Evolutionary conservation across 2,797 vertebrate genomes (phyloP).

Genomic region (Austrolebias charrua): DNA sequence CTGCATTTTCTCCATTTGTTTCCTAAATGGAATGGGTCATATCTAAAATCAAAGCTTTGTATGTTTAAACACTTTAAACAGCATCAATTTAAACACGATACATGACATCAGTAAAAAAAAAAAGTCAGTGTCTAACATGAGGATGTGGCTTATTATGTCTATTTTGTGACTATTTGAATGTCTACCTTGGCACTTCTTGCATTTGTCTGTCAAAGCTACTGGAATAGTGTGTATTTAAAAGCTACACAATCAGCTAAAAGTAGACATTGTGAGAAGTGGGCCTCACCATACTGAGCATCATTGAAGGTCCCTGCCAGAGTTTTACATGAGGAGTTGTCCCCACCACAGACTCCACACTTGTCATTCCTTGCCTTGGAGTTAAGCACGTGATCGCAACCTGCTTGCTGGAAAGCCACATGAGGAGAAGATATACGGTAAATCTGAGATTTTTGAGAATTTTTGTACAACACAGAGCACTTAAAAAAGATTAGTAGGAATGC

Average conservation of each 20-base stretch:
- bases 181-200: slow-evolving; percentile 21
- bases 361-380: slow-evolving; percentile 95
- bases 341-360: slow-evolving; percentile 95
- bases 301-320: slow-evolving; percentile 91
- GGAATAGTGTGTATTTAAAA: slow-evolving; percentile 17
- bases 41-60: slow-evolving; percentile 24
- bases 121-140: slow-evolving; percentile 43
- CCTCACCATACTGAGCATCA: slow-evolving; percentile 90
- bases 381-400: slow-evolving; percentile 94
- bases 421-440: slow-evolving; percentile 2
- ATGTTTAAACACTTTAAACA: slow-evolving; percentile 31
- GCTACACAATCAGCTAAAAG: slow-evolving; percentile 18
- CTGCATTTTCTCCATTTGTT: slow-evolving; percentile 22
- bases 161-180: slow-evolving; percentile 1
- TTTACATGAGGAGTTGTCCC: slow-evolving; percentile 94
- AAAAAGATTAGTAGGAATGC: background rate
- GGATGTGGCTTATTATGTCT: slow-evolving; percentile 16
- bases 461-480: background rate
- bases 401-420: slow-evolving; percentile 83
- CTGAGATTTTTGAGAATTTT: background rate
- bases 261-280: slow-evolving; percentile 14
- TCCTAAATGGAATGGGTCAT: slow-evolving; percentile 1
- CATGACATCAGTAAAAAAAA: background rate
- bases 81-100: too few relatives aligned
- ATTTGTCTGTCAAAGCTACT: slow-evolving; percentile 31